phyloP scores from a whole-genome alignment of 2,888 invertebrate species.

The Corbicula japonica region DNA sequence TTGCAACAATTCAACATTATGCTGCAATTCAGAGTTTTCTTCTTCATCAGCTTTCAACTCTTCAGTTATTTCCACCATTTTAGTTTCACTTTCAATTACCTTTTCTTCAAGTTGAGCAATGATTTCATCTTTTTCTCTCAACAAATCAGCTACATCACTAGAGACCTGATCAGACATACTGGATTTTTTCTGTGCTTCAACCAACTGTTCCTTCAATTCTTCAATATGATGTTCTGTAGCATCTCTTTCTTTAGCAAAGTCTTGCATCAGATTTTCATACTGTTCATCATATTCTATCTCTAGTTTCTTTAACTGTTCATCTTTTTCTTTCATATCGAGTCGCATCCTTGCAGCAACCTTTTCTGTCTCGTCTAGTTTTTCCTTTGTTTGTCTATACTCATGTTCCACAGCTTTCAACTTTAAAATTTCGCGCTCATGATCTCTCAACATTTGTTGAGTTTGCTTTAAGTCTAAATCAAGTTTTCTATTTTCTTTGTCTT shows the following conservation, averaged over 20 bases:
- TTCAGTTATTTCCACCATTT: conserved; percentile 80
- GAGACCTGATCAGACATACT: conserved; percentile 80
- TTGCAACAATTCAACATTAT: conserved; percentile 72
- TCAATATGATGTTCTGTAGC: conserved; percentile 88
- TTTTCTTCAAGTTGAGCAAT: conserved; percentile 96
- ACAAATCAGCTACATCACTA: conserved; percentile 87
- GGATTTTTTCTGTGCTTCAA: conserved; percentile 92
- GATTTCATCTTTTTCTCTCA: conserved; percentile 95
- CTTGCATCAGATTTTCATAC: conserved; percentile 79
- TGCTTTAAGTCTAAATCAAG: conserved; percentile 77
- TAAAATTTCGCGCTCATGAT: conserved; percentile 80
- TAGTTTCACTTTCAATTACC: conserved; percentile 83
- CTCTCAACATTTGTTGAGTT: conserved; percentile 75
- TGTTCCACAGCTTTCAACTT: conserved; percentile 81
- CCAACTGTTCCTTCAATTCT: conserved; percentile 91
- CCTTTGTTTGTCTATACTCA: conserved; percentile 80
- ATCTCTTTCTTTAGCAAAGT: conserved; percentile 84
- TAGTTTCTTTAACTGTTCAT: conserved; percentile 73
- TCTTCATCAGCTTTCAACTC: conserved; percentile 81
- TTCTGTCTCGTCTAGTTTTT: conserved; percentile 76
- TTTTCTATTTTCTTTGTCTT: conserved; percentile 79
- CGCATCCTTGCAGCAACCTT: conserved; percentile 67
- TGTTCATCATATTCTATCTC: conserved; percentile 78
- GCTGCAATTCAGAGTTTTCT: conserved; percentile 74
- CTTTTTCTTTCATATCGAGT: conserved; percentile 75